A percentile compares a stretch with the other conserved stretches of the same genome.
Conservation (phyloP, 2,113 vertebrate genomes). For the Machaerirhynchus nigripectus region DNA sequence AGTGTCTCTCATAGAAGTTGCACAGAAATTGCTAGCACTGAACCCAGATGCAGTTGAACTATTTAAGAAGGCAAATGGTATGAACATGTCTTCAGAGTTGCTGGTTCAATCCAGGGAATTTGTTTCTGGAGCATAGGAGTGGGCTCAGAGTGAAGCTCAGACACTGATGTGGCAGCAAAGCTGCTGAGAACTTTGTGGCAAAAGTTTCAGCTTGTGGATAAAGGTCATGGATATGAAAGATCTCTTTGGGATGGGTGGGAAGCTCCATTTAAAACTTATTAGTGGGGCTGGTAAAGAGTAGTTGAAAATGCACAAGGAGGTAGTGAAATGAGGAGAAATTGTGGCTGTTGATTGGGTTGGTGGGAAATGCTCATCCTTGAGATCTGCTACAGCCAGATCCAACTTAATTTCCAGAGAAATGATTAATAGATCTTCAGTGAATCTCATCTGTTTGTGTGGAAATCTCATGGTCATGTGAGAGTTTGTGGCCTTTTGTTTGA, state of each 20-base stretch:
- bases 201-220: not conserved
- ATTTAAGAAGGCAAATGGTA: constrained; percentile 97
- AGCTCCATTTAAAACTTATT: not conserved
- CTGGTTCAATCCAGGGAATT: not conserved
- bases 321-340: not conserved
- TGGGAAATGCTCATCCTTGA: not conserved
- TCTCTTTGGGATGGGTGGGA: not conserved
- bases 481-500: not conserved
- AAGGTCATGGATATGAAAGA: not conserved
- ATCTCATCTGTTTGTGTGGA: not conserved
- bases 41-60: constrained; percentile 97
- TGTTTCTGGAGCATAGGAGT: not conserved
- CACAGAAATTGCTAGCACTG: constrained; percentile 93
- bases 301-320: not conserved
- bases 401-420: not conserved
- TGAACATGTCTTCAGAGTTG: not conserved
- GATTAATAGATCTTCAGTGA: not conserved
- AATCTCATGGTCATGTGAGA: not conserved
- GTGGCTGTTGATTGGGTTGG: not conserved
- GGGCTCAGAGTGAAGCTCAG: not conserved
- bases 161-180: not conserved
- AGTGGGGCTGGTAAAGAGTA: not conserved
- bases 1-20: constrained; percentile 96
- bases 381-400: not conserved
- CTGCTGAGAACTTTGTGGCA: not conserved